Evolutionary conservation across 2,113 vertebrate species (phyloP).

Genomic region (Todiramphus saurophagus): DNA sequence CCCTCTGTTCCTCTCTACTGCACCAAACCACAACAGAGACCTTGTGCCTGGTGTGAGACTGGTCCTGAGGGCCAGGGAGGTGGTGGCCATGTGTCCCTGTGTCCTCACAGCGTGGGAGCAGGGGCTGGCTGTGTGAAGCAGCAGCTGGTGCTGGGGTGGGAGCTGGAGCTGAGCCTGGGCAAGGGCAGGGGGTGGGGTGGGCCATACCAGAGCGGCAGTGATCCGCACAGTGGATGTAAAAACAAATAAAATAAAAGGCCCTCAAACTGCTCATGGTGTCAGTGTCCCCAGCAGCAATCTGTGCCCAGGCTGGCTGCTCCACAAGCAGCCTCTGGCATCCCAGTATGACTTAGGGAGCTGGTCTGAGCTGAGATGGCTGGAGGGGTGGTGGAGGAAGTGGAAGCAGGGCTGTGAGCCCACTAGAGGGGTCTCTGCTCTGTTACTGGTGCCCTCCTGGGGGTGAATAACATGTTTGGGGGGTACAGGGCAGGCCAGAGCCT

Average conservation of each 20-base stretch:
- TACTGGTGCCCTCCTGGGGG: not conserved
- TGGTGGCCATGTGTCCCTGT: not conserved
- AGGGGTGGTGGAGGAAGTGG: not conserved
- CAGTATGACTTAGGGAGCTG: not conserved
- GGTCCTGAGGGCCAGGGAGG: not conserved
- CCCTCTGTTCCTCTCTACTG: not conserved
- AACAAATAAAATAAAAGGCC: not conserved
- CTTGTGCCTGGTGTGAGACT: fast-evolving
- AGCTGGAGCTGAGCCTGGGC: not conserved
- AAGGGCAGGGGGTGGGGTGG: too few species aligned
- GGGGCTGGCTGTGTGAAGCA: not conserved
- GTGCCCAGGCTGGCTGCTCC: not conserved
- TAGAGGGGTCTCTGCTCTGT: not conserved
- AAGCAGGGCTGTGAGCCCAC: not conserved
- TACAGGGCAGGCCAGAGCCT: not conserved
- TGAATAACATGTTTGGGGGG: not conserved
- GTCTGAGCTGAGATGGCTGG: not conserved
- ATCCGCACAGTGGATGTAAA: not conserved
- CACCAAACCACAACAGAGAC: not conserved
- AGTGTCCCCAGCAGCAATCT: fast-evolving
- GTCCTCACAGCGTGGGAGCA: not conserved
- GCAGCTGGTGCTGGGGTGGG: not conserved
- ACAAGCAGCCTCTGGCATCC: not conserved
- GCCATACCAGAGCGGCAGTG: not conserved
- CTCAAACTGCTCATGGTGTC: not conserved